A percentile compares a stretch with the other conserved stretches of the same genome.
These are phyloP conservation scores for Chascanopsetta lugubris DNA, from an alignment of 2,113 vertebrate species.

Conservation along the genomic window DNA sequence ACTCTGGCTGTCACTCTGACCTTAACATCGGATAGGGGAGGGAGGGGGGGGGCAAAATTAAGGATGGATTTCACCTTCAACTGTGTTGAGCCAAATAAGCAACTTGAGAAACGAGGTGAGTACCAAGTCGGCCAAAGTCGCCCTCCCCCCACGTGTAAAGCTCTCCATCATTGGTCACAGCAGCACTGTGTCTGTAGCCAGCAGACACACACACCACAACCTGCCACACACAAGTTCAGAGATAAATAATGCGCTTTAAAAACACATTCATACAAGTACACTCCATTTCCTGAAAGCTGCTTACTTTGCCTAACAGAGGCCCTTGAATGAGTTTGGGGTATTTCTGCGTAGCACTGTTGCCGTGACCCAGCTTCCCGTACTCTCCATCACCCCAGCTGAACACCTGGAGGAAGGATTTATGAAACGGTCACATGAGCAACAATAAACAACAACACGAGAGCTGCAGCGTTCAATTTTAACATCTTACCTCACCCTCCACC, in stretches of 20 bases:
- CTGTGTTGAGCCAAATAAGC: neutral
- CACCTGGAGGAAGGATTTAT: conserved; percentile 58
- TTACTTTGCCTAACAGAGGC: conserved; percentile 80
- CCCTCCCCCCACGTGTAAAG: conserved; percentile 87
- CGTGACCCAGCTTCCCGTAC: conserved; percentile 85
- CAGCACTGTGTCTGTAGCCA: conserved; percentile 86
- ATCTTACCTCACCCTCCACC: conserved; percentile 78
- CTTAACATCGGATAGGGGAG: too few species aligned
- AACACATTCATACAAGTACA: neutral
- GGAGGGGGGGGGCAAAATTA: neutral
- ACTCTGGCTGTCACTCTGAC: conserved; percentile 86
- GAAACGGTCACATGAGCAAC: neutral
- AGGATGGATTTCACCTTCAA: neutral
- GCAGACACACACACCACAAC: conserved; percentile 85
- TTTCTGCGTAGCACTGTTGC: conserved; percentile 85
- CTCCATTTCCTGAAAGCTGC: neutral
- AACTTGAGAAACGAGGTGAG: conserved; percentile 6
- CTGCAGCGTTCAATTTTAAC: neutral
- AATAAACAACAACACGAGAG: too few species aligned
- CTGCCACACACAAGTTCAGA: conserved; percentile 52
- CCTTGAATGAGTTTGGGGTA: conserved; percentile 86
- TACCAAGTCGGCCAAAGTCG: conserved; percentile 85
- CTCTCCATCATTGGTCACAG: conserved; percentile 84
- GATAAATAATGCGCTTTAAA: neutral
- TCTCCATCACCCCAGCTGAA: conserved; percentile 87